Evolutionary conservation across 2,113 vertebrate species (phyloP).

Genomic region (Anoura caudifer): DNA sequence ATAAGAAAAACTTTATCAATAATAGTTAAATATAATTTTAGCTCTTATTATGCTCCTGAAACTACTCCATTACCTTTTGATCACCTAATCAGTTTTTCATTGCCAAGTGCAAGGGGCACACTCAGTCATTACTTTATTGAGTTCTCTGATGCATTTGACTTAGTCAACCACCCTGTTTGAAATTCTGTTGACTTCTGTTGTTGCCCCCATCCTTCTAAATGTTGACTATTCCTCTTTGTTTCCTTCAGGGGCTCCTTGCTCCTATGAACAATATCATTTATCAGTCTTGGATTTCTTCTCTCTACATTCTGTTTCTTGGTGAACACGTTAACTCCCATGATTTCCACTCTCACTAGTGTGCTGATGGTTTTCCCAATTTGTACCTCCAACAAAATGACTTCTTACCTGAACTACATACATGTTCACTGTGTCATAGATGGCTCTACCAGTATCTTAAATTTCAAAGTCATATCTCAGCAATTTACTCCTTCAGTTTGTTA

Average conservation of each 20-base stretch:
- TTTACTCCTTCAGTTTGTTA: neutral
- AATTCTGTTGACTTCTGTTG: neutral
- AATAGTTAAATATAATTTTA: neutral
- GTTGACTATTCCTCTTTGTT: neutral
- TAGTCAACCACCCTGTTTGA: neutral
- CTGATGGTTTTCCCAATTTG: neutral
- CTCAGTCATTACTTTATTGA: neutral
- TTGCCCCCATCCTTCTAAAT: neutral
- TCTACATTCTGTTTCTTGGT: neutral
- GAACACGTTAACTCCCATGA: neutral
- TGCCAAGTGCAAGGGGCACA: neutral
- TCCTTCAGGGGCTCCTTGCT: neutral
- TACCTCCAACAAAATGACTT: neutral
- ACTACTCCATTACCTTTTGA: neutral
- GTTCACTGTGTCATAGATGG: neutral
- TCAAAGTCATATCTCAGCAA: neutral
- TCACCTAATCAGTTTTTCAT: neutral
- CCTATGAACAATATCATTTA: neutral
- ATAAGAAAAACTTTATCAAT: neutral
- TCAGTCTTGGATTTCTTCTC: neutral
- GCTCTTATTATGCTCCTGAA: neutral
- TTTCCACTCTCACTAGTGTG: neutral
- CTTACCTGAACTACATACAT: neutral
- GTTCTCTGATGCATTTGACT: neutral
- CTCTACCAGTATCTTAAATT: neutral